Percentiles rank a stretch among this genome's conserved stretches.
Evolutionary conservation across 2,113 vertebrate genomes (phyloP).

Genomic region (Bubo scandiacus): DNA sequence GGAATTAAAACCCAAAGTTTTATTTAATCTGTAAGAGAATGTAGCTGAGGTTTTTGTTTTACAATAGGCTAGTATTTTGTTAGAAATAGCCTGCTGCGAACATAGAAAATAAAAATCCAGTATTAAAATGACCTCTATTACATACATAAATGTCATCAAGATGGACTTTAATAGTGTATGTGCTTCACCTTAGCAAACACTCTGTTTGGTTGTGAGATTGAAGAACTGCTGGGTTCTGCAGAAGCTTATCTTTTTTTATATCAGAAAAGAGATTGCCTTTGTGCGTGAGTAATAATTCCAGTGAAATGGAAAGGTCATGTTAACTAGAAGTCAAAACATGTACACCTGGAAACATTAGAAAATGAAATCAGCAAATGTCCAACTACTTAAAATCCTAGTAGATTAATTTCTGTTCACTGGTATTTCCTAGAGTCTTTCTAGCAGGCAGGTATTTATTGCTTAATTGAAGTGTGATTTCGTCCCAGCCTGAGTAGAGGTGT

Average conservation of each 20-base stretch:
- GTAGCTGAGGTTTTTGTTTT: neutral
- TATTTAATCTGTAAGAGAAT: neutral
- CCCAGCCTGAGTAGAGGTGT: neutral
- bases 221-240: neutral
- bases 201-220: neutral
- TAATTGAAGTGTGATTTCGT: neutral
- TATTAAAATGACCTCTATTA: neutral
- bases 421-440: neutral
- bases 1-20: neutral
- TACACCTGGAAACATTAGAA: neutral
- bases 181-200: neutral
- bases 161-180: rapidly evolving
- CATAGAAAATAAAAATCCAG: neutral
- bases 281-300: neutral
- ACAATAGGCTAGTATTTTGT: neutral
- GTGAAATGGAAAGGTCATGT: neutral
- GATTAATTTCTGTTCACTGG: rapidly evolving
- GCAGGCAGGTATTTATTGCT: neutral
- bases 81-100: neutral
- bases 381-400: rapidly evolving
- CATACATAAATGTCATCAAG: rapidly evolving
- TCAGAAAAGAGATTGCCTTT: neutral
- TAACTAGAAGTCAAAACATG: neutral
- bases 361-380: neutral
- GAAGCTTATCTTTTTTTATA: neutral